Percentiles rank a stretch among this genome's conserved stretches.
Evolutionary conservation across 2,888 invertebrate species (phyloP).

Genomic region (Phlogophora meticulosa): DNA sequence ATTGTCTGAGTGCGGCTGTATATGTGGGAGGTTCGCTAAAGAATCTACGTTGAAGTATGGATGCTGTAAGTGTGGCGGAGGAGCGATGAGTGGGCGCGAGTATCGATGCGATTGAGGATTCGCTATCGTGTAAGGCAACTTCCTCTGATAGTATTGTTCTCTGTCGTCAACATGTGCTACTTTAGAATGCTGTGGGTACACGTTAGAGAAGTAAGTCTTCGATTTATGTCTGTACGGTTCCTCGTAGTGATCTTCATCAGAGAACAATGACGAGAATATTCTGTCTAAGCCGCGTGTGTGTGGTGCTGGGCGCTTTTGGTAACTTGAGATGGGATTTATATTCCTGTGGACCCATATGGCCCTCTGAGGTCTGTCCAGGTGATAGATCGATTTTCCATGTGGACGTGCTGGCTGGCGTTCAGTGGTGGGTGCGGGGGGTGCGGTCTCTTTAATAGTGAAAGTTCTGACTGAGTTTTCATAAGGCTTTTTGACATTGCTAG

Average conservation of each 20-base stretch:
- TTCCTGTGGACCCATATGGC: constrained; percentile 86
- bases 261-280: constrained; percentile 84
- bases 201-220: constrained; percentile 68
- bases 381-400: constrained; percentile 29
- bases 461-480: constrained; percentile 91
- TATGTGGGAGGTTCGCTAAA: constrained; percentile 64
- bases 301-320: constrained; percentile 63
- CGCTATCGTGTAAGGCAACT: constrained; percentile 74
- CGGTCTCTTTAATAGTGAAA: constrained; percentile 91
- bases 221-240: constrained; percentile 73
- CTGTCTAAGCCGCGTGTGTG: constrained; percentile 76
- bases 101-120: constrained; percentile 77
- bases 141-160: constrained; percentile 78
- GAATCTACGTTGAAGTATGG: constrained; percentile 73
- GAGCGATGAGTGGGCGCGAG: constrained; percentile 75
- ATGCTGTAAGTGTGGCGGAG: constrained; percentile 69
- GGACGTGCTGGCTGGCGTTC: constrained; percentile 68
- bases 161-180: constrained; percentile 73
- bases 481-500: constrained; percentile 85
- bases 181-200: constrained; percentile 77
- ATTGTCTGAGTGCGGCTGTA: constrained; percentile 71
- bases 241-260: constrained; percentile 78
- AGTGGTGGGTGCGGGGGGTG: constrained; percentile 82
- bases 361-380: constrained; percentile 75
- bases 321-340: constrained; percentile 74